These are phyloP conservation scores for Ia io DNA, from an alignment of 2,113 vertebrate genomes.

Conservation along the genomic window DNA sequence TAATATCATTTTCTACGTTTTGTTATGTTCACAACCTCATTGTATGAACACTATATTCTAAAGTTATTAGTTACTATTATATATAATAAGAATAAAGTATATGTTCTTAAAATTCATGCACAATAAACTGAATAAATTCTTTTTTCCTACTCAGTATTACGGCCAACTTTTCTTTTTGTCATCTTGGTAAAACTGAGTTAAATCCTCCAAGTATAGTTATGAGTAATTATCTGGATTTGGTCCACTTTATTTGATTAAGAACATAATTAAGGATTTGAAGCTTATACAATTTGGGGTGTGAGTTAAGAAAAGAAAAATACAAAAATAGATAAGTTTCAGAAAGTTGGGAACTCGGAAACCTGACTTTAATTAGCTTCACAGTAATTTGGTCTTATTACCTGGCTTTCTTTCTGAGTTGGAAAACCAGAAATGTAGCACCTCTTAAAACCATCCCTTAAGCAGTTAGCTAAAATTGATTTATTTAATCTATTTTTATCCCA, in stretches of 20 bases:
- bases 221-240: background rate
- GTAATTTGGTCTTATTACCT: background rate
- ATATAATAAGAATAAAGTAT: background rate
- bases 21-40: background rate
- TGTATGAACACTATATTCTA: background rate
- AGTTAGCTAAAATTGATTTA: background rate
- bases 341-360: background rate
- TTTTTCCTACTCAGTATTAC: background rate
- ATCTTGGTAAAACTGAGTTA: background rate
- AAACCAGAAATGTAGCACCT: background rate
- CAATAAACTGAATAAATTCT: background rate
- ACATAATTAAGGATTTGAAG: background rate
- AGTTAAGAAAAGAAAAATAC: background rate
- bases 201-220: background rate
- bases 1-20: background rate
- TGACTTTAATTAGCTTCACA: background rate
- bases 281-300: background rate
- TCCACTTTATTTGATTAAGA: background rate
- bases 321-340: background rate
- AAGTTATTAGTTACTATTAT: background rate
- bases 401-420: background rate
- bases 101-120: background rate
- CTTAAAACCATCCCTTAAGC: background rate
- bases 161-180: background rate
- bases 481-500: background rate